phyloP scores from a whole-genome alignment of 2,113 vertebrate genomes.

The Muscicapa adusta region DNA sequence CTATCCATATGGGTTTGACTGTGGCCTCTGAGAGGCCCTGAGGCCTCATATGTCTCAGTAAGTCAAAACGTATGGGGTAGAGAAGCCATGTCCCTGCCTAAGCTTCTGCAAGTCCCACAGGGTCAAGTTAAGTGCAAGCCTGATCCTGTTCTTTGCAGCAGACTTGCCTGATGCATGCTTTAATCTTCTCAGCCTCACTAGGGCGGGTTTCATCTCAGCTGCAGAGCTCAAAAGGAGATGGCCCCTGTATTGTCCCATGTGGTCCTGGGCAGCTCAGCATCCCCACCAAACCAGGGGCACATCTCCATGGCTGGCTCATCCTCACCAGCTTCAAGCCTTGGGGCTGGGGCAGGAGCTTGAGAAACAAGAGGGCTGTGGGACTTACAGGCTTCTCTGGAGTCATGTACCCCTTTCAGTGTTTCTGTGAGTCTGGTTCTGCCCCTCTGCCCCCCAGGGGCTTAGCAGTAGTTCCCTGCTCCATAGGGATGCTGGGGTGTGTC shows the following conservation, averaged over 20 bases:
- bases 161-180: background rate
- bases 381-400: background rate
- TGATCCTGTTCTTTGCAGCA: background rate
- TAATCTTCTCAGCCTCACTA: background rate
- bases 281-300: background rate
- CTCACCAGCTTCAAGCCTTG: background rate
- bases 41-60: background rate
- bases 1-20: background rate
- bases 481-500: background rate
- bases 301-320: background rate
- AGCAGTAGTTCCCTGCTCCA: background rate
- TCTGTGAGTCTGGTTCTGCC: background rate
- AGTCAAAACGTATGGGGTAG: background rate
- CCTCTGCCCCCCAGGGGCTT: background rate
- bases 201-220: background rate
- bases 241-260: rapidly evolving
- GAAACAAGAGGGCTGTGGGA: background rate
- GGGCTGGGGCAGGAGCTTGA: background rate
- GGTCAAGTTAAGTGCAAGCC: conserved; percentile 11
- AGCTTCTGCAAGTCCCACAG: background rate
- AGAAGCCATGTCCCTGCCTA: background rate
- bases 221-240: background rate
- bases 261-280: background rate
- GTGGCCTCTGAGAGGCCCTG: background rate
- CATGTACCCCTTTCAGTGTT: background rate